Evolutionary conservation across 1,140 invertebrate genomes (phyloP), one percentile per base, ranked within the genome.

Genomic region (Hylaeus volcanicus): DNA sequence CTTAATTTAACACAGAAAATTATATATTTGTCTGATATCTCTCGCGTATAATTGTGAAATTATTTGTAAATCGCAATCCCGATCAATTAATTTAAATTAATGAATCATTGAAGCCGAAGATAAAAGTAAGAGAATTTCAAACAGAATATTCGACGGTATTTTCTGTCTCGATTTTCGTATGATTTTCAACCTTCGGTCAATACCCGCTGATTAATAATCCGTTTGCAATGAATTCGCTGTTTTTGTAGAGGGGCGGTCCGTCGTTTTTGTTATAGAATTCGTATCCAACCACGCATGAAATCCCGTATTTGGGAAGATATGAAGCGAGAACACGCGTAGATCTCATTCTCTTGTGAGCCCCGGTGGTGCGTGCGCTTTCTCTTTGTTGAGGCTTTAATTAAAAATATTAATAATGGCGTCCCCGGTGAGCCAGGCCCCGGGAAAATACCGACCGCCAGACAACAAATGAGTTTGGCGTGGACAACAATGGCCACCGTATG

Each of bases 381-480:
- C 84, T 89, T 89, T 88, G 84, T 74, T 85, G 79, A 75, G 81
- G 83, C 81, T 90, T 90, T 90, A 88, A 90, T 90, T 89, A 90
- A 90, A 90, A 90, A 89, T 89, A 89, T 90, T 89, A 89, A 89
- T 87, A 89, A 89, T 88, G 79, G 86, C 79, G 82, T 74, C 80
- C 74, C 69, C 79, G 56, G 53, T 70, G 78, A 45, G 60, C 69
- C 58, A 55, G 72, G 48, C 61, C 39, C 48, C 41, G 74, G 71
- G 81, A 79, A 79, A 83, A 87, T 79, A 81, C 72, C 79, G 81
- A 41, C 72, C 78, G 82, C 72, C 77, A 83, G 84, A 82, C 84
- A 86, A 86, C 79, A 86, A 86, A 86, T 84, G 84, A 86, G 83
- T 82, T 82, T 60, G 79, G 72, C 74, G 58, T 63, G 69, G 74